phyloP scores from a whole-genome alignment of 1,140 invertebrate species.

The Telenomus remus region DNA sequence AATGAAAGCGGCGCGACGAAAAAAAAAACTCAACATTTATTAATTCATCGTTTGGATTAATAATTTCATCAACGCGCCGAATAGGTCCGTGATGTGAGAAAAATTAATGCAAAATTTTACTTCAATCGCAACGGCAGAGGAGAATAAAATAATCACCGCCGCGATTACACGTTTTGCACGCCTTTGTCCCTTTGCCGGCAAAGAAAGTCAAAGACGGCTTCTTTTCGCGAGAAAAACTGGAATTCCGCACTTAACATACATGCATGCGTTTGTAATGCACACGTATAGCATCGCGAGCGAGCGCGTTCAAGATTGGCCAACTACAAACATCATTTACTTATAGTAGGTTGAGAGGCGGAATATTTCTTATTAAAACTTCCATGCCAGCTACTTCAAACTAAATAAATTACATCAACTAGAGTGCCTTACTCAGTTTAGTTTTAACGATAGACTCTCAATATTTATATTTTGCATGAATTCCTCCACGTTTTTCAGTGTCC shows the following conservation, averaged over 20 bases:
- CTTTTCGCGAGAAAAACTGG: conserved; percentile 10
- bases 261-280: conserved; percentile 22
- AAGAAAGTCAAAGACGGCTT: conserved; percentile 20
- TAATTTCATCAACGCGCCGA: too few species aligned
- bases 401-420: conserved; percentile 1
- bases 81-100: too few species aligned
- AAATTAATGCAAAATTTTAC: too few species aligned
- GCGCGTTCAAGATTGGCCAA: conserved; percentile 9
- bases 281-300: conserved; percentile 9
- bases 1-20: background rate
- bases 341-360: conserved; percentile 10
- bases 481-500: too few species aligned
- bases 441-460: too few species aligned
- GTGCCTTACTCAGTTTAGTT: too few species aligned
- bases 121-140: too few species aligned
- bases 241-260: conserved; percentile 15
- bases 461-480: too few species aligned
- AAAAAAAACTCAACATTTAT: too few species aligned
- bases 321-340: conserved; percentile 15
- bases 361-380: conserved; percentile 12
- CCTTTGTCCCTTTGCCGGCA: conserved; percentile 12
- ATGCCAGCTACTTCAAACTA: background rate
- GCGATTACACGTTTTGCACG: background rate
- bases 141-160: too few species aligned
- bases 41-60: too few species aligned